Evolutionary conservation across 2,888 invertebrate genomes (phyloP), one percentile per base, ranked within the genome.

Genomic region (Hyalella azteca): DNA sequence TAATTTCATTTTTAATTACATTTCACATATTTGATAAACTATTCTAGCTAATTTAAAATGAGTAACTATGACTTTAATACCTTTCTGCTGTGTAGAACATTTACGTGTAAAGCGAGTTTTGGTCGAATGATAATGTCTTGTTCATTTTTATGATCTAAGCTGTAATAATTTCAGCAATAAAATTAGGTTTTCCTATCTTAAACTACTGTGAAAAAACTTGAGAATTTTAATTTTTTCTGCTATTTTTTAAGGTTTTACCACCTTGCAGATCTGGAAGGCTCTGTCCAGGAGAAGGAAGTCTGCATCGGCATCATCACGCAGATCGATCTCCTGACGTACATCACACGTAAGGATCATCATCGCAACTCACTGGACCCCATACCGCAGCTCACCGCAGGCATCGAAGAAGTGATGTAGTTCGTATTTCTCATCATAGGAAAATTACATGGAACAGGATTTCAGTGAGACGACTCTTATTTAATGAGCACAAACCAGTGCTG

Each of bases 261-360:
- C 45, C 32, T 83, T 80, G 22, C 82, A 85, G 85, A 84, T 76
- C 29, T 81, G 80, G 80, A 85, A 45, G 78, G 80, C 22, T 76
- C 83, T 40, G 87, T 87, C 59, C 85, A 86, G 40, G 86, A 86
- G 77, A 88, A 88, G 76, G 90, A 91, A 86, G 90, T 90, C 84
- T 91, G 93, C 22, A 88, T 93, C 82, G 94, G 93, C 48, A 89
- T 93, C 79, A 90, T 93, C 1, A 93, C 92, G 40, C 92, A 93
- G 81, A 90, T 92, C 84, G 93, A 94, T 86, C 88, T 95, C 77
- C 89, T 94, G 32, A 88, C 90, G 84, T 92, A 90, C 86, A 91
- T 94, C 85, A 89, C 89, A 29, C 75, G 45, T 22, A 75, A 29
- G 45, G 75, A 66, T 39, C 32, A 36, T 29, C 19, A 32, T 39